Conservation (phyloP, 2,113 vertebrate genomes). For the Ibidorhyncha struthersii region DNA sequence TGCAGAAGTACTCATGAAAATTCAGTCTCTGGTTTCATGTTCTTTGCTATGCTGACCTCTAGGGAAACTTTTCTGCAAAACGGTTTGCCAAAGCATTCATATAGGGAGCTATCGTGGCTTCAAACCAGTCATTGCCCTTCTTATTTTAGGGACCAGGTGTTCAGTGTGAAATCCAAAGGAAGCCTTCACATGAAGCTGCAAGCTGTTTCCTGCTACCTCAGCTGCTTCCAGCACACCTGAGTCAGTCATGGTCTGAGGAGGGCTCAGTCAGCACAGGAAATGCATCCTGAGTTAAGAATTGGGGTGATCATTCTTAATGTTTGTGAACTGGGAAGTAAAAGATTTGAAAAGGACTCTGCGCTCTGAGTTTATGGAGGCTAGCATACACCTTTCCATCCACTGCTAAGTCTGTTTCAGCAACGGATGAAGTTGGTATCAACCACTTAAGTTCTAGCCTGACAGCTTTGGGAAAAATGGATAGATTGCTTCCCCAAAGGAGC, state of each 20-base stretch:
- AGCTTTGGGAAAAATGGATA: not conserved
- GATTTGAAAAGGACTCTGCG: not conserved
- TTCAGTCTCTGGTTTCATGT: not conserved
- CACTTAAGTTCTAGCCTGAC: not conserved
- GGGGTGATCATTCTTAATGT: not conserved
- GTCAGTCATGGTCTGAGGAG: not conserved
- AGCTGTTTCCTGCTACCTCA: not conserved
- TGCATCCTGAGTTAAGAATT: not conserved
- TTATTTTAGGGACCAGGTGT: not conserved
- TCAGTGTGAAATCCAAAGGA: not conserved
- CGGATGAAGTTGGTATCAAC: not conserved
- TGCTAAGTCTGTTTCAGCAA: not conserved
- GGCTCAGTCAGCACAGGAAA: not conserved
- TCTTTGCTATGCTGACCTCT: constrained; percentile 33
- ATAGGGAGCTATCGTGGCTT: not conserved
- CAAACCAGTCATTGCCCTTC: not conserved
- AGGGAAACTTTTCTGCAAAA: not conserved
- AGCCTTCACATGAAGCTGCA: not conserved
- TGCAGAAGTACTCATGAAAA: not conserved
- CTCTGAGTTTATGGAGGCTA: not conserved
- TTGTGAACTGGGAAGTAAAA: not conserved
- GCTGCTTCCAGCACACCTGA: not conserved
- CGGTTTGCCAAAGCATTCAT: not conserved
- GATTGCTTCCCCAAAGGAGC: not conserved
- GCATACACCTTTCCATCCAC: not conserved